Base-by-base conservation (phyloP, 1,140 invertebrate species). In the Papilio machaon region DNA sequence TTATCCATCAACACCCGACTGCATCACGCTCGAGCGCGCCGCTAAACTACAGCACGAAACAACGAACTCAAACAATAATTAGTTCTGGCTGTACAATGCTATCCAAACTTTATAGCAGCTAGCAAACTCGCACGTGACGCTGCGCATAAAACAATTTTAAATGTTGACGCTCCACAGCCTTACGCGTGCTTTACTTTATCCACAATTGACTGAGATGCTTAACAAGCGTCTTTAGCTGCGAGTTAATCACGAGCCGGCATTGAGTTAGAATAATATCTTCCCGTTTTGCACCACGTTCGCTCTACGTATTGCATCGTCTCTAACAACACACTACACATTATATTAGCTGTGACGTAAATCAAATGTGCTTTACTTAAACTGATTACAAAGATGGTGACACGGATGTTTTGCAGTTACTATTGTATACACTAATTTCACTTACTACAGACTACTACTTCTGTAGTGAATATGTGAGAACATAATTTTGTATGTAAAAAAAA, bases 61-160 rank as follows among this genome's bases (percentile, higher is more conserved):
- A 76, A 47, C 46, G 73, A 75, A 76, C 74, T 76, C 74, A 76
- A 76, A 76, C 74, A 76, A 76, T 76, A 76, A 76, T 76, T 76
- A 76, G 47, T 35, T 54, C 46, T 30, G 30, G 60, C 30, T 8
- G 64, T 38, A 38, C 10, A 19, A 8, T 19, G 9, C 54, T n/a
- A 19, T 58, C n/a, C 17, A 58, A 58, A 19, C 17, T 58, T 58
- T 58, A 58, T 10, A 17, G n/a, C 7, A 4, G 54, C 52, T 54
- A 8, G 52, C n/a, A 58, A 58, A 19, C n/a, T 19, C 7, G n/a
- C 47, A 11, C 9, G 7, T 2, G 17, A 58, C 54, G 23, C 9
- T 64, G 60, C 60, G 23, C 23, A 4, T 30, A 23, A 11, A 30
- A 64, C 23, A 30, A 30, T 58, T n/a, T 58, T 1, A 58, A 17